Evolutionary conservation across 1,140 invertebrate species (phyloP), one percentile per base, ranked within the genome.

Genomic region (Tenebrio molitor): DNA sequence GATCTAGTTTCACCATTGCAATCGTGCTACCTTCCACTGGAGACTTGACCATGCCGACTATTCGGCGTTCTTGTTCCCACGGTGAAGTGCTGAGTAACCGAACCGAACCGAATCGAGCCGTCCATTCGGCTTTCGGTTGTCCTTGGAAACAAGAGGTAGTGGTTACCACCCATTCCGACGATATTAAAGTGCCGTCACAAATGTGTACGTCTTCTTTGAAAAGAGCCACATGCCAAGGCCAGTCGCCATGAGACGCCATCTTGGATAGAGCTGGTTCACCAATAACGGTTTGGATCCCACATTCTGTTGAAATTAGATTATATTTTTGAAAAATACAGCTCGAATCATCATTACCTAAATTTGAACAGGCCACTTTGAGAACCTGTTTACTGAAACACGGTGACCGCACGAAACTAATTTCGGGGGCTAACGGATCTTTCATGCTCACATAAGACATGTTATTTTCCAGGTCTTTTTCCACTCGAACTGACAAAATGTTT

Each of bases 141-240:
- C 93, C 93, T 85, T 95, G 92, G 80, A 96, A 96, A 81, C 95
- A 97, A 0, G 93, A 93, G n/a, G 92, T 90, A 0, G 94, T 94
- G 10, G 94, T 95, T 16, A 95, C 84, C 0, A 97, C 86, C 95
- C 95, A 96, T 67, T 90, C 89, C 0, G 90, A 86, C 4, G 93
- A 90, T 0, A 93, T 84, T 1, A 97, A 85, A 4, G 93, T 94
- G 0, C 91, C 95, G 81, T 97, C 95, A 81, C 95, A 97, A 5
- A 94, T 91, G 79, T 97, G 95, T 33, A 92, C 89, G 72, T 93
- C 91, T 78, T 95, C 89, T 77, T 94, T 92, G 73, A 94, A 90
- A 0, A 97, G 85, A 4, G 92, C 90, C 10, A 90, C 92, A 79
- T 95, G 91, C 94, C 95, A 97, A 10, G 95, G 95, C 94, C 95